These are phyloP conservation scores for Drosophila acutilabella DNA, from an alignment of 2,888 invertebrate species.

Conservation along the genomic window DNA sequence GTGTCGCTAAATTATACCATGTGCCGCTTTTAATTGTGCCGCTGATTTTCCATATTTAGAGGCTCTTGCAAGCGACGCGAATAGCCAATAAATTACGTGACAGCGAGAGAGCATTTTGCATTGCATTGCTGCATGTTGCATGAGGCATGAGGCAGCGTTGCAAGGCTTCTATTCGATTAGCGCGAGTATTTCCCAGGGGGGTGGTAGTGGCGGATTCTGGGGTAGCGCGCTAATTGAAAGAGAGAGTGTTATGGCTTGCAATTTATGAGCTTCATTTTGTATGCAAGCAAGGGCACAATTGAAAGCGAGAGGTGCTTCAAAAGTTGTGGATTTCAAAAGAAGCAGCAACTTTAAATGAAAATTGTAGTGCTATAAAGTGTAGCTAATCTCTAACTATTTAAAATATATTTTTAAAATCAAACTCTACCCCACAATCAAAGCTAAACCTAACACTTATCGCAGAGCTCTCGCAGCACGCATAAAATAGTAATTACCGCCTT, in stretches of 20 bases:
- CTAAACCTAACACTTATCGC: neutral
- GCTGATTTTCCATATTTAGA: constrained; percentile 66
- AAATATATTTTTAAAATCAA: too few species aligned
- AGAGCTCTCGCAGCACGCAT: constrained; percentile 23
- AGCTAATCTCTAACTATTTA: too few species aligned
- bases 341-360: too few species aligned
- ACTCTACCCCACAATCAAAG: too few species aligned
- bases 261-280: constrained; percentile 39
- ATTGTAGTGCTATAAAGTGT: too few species aligned
- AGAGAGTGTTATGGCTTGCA: constrained; percentile 1
- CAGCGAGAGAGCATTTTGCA: constrained; percentile 21
- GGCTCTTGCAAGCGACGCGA: constrained; percentile 11
- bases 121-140: neutral
- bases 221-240: neutral
- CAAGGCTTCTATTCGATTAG: constrained; percentile 62
- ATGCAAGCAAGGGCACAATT: constrained; percentile 6
- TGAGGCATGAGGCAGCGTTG: constrained; percentile 28
- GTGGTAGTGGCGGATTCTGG: neutral
- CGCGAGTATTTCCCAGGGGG: constrained; percentile 20
- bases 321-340: neutral
- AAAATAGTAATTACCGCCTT: constrained; percentile 70
- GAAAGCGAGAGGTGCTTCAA: constrained; percentile 8
- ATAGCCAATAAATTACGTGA: constrained; percentile 56
- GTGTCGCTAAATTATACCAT: constrained; percentile 75
- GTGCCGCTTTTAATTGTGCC: constrained; percentile 74